Base-by-base conservation (phyloP, 2,113 vertebrate species). In the Solea senegalensis region DNA sequence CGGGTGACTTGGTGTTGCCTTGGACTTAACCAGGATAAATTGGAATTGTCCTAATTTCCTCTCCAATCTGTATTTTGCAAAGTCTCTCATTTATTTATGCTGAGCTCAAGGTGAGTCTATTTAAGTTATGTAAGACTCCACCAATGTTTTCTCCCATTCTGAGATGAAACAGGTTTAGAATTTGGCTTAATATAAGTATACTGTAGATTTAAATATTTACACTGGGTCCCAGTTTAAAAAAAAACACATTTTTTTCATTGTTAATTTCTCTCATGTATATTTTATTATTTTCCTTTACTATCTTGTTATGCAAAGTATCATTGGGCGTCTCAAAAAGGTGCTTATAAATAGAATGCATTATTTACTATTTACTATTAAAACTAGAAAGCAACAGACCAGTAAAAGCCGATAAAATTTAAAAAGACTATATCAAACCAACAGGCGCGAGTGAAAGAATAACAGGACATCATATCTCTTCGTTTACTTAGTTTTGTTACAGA, bases 401-500 rank as follows among this genome's bases (percentile, higher is more conserved):
- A 55, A 76, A 66, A 65, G 5, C 1, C 34, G 43, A 52, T 54
- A 9, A 40, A 15, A 66, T 45, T n/a, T 15, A 40, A 55, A 55
- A 60, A 13, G 9, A 15, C 6, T 14, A 15, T 2, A n/a, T 34
- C 41, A 9, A 28, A 46, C 11, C 39, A 16, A 64, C 41, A 58
- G 55, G 7, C 14, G 44, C 4, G 54, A 50, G 14, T 43, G 39
- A 60, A 15, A 55, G 44, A n/a, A 16, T 56, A 39, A 6, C 58
- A 46, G 15, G 8, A 50, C 34, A 28, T 59, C 43, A 10, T 56
- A 55, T 55, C 40, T 76, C 54, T 59, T 68, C 8, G 67, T 60
- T 74, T 67, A 28, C 64, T 66, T 72, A 75, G n/a, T n/a, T n/a
- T n/a, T n/a, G n/a, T n/a, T n/a, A 46, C 44, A 65, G 56, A 48